These are phyloP conservation scores for Chrysochloris asiatica DNA, from an alignment of 2,113 vertebrate genomes.

Conservation along the genomic window DNA sequence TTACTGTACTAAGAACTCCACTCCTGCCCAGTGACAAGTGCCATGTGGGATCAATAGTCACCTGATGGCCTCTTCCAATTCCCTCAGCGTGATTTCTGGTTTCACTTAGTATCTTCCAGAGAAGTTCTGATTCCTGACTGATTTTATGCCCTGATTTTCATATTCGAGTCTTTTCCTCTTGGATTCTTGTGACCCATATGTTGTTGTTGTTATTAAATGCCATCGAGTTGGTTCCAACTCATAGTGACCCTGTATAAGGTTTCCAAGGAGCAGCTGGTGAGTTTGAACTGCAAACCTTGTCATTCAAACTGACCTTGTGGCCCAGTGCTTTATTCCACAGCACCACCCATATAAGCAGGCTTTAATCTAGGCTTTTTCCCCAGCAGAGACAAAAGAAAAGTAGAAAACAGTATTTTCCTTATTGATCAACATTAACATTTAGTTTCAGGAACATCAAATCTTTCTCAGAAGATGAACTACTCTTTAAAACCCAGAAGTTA, in stretches of 20 bases:
- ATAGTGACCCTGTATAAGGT: too few relatives aligned
- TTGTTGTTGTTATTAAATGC: too few relatives aligned
- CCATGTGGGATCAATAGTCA: not conserved
- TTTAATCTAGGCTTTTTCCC: not conserved
- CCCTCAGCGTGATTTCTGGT: not conserved
- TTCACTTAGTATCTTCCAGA: not conserved
- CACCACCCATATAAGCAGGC: conserved; percentile 28
- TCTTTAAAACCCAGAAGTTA: conserved; percentile 19
- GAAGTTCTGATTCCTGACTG: not conserved
- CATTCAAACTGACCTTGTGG: too few relatives aligned
- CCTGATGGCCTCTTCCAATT: too few relatives aligned
- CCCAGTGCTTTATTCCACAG: too few relatives aligned
- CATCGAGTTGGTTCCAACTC: too few relatives aligned
- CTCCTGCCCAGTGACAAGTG: not conserved
- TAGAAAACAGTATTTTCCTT: not conserved
- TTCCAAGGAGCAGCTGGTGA: too few relatives aligned
- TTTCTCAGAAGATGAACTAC: conserved; percentile 12
- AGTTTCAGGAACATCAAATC: not conserved
- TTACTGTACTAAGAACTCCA: not conserved
- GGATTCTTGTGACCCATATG: not conserved
- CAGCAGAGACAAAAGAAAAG: not conserved
- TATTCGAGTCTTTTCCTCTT: not conserved
- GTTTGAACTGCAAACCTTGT: too few relatives aligned
- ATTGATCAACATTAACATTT: not conserved
- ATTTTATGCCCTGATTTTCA: conserved; percentile 18